Evolutionary conservation across 2,797 vertebrate genomes (phyloP), one percentile per base, ranked within the genome.

Genomic region (Sardinella longiceps): DNA sequence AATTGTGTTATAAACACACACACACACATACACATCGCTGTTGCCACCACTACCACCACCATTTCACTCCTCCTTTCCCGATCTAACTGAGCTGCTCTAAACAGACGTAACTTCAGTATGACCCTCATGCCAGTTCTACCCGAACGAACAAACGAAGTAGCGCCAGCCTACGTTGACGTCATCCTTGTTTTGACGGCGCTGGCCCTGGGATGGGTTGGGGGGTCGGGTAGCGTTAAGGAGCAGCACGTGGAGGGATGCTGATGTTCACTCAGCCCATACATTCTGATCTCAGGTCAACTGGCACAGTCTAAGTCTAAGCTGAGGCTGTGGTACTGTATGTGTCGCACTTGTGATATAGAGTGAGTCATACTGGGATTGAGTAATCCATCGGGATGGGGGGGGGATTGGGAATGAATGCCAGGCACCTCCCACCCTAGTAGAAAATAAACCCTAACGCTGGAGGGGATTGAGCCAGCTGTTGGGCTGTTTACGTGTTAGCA

Each of bases 371-470:
- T 37, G 66, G 66, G 66, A 33, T 37, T 37, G 66, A 74, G 66
- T 74, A 74, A 74, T 74, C 66, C 66, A 74, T 28, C 14, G 30
- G 12, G 66, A 11, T 6, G n/a, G 60, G 9, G n/a, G 28, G 60
- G 25, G 60, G 25, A 25, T 12, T 28, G 60, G 60, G 60, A 25
- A 14, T 66, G 66, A 37, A 74, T 20, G 30, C 66, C 30, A 6
- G 30, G 66, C 66, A 74, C 66, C 30, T 74, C 66, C 66, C 66
- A 39, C 14, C 66, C 66, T 74, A 33, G 14, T 37, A 74, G 66
- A 30, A 30, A 74, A 14, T 74, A 74, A 74, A 33, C 30, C 30
- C 66, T 74, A 1, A 74, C 15, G 66, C 66, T 37, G 25, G 30
- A 74, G 33, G 15, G 30, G 66, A 15, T 33, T 74, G 39, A 18